phyloP scores from a whole-genome alignment of 2,797 vertebrate species.

The Nannoperca australis region DNA sequence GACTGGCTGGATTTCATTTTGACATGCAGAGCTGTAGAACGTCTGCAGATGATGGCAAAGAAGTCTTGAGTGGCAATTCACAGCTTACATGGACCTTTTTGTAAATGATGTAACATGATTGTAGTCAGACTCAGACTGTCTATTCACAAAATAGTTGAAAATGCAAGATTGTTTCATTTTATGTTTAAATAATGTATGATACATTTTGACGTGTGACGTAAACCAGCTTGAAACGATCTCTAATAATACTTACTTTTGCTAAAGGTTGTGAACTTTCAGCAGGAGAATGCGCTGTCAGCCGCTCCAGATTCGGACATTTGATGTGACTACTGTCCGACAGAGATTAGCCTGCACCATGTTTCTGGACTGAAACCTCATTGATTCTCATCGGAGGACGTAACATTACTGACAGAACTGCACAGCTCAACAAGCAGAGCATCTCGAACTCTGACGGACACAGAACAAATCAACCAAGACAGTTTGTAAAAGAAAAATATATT shows the following conservation, averaged over 20 bases:
- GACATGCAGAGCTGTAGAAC: background rate
- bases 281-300: slow-evolving; percentile 39
- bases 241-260: too few relatives aligned
- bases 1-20: background rate
- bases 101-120: background rate
- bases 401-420: background rate
- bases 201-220: background rate
- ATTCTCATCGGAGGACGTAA: background rate
- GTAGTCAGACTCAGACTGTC: background rate
- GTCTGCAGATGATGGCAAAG: background rate
- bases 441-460: background rate
- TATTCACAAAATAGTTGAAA: background rate
- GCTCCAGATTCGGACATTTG: slow-evolving; percentile 57
- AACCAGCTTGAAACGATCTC: background rate
- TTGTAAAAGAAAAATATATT: slow-evolving; percentile 38
- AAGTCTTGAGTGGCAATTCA: background rate
- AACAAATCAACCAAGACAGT: slow-evolving; percentile 33
- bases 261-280: slow-evolving; percentile 18
- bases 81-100: background rate
- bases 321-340: slow-evolving; percentile 15
- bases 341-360: slow-evolving; percentile 8
- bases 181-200: background rate
- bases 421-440: background rate
- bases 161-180: background rate
- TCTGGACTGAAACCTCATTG: slow-evolving; percentile 6